phyloP scores from a whole-genome alignment of 2,797 vertebrate species.

The Lagodon rhomboides region DNA sequence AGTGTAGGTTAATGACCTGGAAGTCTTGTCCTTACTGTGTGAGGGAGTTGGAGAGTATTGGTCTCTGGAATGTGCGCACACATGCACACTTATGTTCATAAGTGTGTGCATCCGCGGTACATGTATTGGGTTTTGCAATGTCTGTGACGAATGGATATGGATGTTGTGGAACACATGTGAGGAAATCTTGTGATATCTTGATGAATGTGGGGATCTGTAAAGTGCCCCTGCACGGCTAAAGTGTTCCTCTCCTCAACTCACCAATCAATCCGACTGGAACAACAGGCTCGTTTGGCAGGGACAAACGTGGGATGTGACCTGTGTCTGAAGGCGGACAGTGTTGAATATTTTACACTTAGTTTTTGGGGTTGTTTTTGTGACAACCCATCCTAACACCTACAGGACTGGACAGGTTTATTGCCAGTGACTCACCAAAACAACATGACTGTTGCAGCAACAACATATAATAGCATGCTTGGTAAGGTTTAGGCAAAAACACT shows the following conservation, averaged over 20 bases:
- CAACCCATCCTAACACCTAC: too few species aligned
- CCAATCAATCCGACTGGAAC: neutral
- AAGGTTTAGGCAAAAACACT: too few species aligned
- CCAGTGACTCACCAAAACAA: too few species aligned
- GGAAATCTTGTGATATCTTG: neutral
- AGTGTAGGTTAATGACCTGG: slow-evolving; percentile 74
- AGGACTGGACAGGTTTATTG: too few species aligned
- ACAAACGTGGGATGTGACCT: neutral
- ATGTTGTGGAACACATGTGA: slow-evolving; percentile 2
- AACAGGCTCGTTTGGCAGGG: neutral
- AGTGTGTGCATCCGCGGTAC: slow-evolving; percentile 41
- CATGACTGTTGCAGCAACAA: too few species aligned
- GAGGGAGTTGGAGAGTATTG: slow-evolving; percentile 59
- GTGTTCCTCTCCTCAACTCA: neutral
- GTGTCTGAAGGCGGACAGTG: neutral
- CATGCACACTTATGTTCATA: slow-evolving; percentile 37
- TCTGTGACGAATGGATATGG: slow-evolving; percentile 19
- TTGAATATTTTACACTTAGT: neutral
- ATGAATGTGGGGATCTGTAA: neutral
- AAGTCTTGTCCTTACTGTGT: slow-evolving; percentile 71
- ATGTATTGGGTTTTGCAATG: slow-evolving; percentile 41
- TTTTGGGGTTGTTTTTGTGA: neutral
- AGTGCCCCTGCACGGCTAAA: neutral
- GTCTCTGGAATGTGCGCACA: slow-evolving; percentile 56
- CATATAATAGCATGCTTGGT: too few species aligned